phyloP scores from a whole-genome alignment of 2,888 invertebrate genomes.

The Geotrupes spiniger region DNA sequence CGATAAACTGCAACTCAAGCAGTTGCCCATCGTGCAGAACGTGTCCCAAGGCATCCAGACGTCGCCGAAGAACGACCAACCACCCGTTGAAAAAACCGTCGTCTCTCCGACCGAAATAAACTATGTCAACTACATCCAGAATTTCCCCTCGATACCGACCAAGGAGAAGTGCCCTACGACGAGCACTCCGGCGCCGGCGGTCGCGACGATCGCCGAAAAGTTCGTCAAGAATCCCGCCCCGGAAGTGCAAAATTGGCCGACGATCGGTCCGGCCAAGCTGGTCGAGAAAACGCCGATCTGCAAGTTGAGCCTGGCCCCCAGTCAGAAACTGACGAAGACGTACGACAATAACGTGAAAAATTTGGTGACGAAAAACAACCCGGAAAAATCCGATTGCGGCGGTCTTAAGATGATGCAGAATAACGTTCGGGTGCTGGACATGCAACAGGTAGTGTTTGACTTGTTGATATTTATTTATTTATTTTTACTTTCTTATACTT shows the following conservation, averaged over 20 bases:
- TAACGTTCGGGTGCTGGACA: constrained; percentile 7
- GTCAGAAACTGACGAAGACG: constrained; percentile 23
- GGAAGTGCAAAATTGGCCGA: constrained; percentile 44
- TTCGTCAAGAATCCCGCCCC: constrained; percentile 34
- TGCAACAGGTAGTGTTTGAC: constrained; percentile 7
- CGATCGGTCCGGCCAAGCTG: constrained; percentile 33
- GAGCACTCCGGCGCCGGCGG: background rate
- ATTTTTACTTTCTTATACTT: too few relatives aligned
- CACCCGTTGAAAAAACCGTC: background rate
- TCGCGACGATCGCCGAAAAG: too few relatives aligned
- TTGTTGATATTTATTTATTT: too few relatives aligned
- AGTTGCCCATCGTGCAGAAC: too few relatives aligned
- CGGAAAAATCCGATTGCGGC: too few relatives aligned
- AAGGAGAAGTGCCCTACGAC: constrained; percentile 14
- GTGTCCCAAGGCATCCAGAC: constrained; percentile 9
- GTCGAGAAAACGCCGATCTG: constrained; percentile 19
- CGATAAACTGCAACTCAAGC: too few relatives aligned
- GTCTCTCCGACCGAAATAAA: constrained; percentile 10
- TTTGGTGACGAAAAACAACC: constrained; percentile 18
- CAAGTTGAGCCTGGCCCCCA: constrained; percentile 23
- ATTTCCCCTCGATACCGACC: constrained; percentile 15
- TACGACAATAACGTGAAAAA: constrained; percentile 18
- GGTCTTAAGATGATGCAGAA: too few relatives aligned
- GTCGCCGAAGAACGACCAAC: constrained; percentile 4
- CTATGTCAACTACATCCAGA: constrained; percentile 15